Conservation (phyloP, 2,888 invertebrate genomes). For the Rhingia rostrata region DNA sequence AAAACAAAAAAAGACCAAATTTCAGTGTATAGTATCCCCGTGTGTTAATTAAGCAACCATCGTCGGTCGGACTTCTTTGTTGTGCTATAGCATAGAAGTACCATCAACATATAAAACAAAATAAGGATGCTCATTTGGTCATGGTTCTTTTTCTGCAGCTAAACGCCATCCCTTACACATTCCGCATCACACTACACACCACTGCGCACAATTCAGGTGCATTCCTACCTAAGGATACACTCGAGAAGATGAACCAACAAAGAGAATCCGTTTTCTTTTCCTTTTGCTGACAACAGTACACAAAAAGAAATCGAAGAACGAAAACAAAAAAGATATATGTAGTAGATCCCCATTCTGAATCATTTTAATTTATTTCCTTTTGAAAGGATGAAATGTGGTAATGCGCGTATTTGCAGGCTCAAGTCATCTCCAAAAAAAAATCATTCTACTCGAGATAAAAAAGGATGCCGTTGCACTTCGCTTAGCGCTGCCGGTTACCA, state of each 20-base stretch:
- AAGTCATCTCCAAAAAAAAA: slow-evolving; percentile 12
- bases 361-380: slow-evolving; percentile 70
- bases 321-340: slow-evolving; percentile 48
- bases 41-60: slow-evolving; percentile 73
- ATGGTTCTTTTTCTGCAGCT: slow-evolving; percentile 59
- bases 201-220: slow-evolving; percentile 51
- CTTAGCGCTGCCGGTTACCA: slow-evolving; percentile 25
- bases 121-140: slow-evolving; percentile 71
- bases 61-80: slow-evolving; percentile 65
- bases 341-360: slow-evolving; percentile 21
- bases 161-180: slow-evolving; percentile 38
- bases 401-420: slow-evolving; percentile 30
- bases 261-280: slow-evolving; percentile 60
- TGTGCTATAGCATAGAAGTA: slow-evolving; percentile 54
- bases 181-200: slow-evolving; percentile 16
- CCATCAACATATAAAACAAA: slow-evolving; percentile 56
- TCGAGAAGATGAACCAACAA: slow-evolving; percentile 59
- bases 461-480: slow-evolving; percentile 69
- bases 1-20: slow-evolving; percentile 21
- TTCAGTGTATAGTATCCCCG: slow-evolving; percentile 39
- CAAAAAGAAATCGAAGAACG: slow-evolving; percentile 50
- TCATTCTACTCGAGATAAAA: slow-evolving; percentile 29
- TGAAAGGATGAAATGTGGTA: slow-evolving; percentile 62
- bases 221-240: slow-evolving; percentile 47
- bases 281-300: slow-evolving; percentile 50